phyloP scores from a whole-genome alignment of 2,888 invertebrate species.

The Helleia helle region DNA sequence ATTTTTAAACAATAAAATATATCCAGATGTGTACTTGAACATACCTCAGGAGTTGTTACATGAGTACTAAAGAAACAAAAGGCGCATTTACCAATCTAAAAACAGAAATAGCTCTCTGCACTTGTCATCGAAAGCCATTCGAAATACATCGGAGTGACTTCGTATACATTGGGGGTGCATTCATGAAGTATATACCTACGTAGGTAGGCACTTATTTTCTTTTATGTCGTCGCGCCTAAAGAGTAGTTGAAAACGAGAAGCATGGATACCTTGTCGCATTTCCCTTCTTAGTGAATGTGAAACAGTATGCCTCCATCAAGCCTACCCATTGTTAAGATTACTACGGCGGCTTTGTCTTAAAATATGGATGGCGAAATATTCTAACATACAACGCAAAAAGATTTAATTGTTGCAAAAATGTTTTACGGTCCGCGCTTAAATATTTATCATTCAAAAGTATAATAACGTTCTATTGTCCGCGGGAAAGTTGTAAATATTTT shows the following conservation, averaged over 20 bases:
- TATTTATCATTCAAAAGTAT: constrained; percentile 3
- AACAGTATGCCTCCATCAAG: constrained; percentile 51
- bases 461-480: constrained; percentile 10
- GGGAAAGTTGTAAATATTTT: constrained; percentile 19
- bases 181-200: constrained; percentile 24
- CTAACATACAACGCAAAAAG: constrained; percentile 14
- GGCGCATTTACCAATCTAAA: constrained; percentile 60
- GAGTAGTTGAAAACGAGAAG: constrained; percentile 65
- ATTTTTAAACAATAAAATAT: constrained; percentile 19
- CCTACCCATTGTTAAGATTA: constrained; percentile 58
- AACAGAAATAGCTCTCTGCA: constrained; percentile 56
- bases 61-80: constrained; percentile 47
- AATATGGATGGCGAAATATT: constrained; percentile 18
- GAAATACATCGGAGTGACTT: constrained; percentile 54
- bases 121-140: constrained; percentile 69
- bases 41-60: constrained; percentile 37
- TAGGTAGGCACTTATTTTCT: constrained; percentile 40
- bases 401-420: constrained; percentile 12
- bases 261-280: constrained; percentile 49
- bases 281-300: constrained; percentile 60
- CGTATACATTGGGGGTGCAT: constrained; percentile 44
- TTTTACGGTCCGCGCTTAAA: background rate
- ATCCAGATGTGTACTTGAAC: constrained; percentile 25
- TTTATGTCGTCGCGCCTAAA: constrained; percentile 52
- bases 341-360: constrained; percentile 47